These are phyloP conservation scores for Phymatocera aterrima DNA, from an alignment of 2,888 invertebrate species.

Conservation along the genomic window DNA sequence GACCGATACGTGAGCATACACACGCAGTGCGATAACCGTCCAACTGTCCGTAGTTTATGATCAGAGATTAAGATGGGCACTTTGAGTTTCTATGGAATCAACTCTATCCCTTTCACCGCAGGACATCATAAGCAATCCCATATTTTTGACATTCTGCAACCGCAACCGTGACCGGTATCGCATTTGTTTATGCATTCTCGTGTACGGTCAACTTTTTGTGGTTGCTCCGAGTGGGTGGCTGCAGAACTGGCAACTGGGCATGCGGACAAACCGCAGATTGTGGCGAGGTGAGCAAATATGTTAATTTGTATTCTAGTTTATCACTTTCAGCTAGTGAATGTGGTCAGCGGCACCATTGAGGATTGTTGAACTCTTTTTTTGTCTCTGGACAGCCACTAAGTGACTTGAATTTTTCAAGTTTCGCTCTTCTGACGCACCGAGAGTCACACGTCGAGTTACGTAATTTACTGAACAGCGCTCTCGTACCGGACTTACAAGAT, in stretches of 20 bases:
- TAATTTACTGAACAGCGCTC: constrained; percentile 11
- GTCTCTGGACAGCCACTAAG: neutral
- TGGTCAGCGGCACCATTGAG: constrained; percentile 19
- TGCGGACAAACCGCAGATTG: constrained; percentile 31
- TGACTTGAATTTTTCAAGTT: constrained; percentile 31
- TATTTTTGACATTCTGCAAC: constrained; percentile 17
- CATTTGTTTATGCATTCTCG: neutral
- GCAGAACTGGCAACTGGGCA: constrained; percentile 10
- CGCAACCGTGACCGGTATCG: neutral
- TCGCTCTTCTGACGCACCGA: constrained; percentile 2
- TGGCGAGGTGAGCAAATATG: constrained; percentile 41
- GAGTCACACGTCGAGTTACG: constrained; percentile 1
- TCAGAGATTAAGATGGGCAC: constrained; percentile 4
- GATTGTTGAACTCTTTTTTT: constrained; percentile 17
- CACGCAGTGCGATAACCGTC: neutral
- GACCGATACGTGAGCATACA: neutral
- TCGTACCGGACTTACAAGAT: neutral
- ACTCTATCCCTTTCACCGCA: neutral
- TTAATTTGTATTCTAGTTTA: constrained; percentile 43
- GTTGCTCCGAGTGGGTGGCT: constrained; percentile 29
- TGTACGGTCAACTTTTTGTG: constrained; percentile 30
- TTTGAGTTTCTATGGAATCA: neutral
- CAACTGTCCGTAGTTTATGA: constrained; percentile 26
- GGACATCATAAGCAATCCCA: constrained; percentile 2
- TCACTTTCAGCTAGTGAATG: constrained; percentile 26